phyloP scores from a whole-genome alignment of 2,113 vertebrate species.

The Ondatra zibethicus region DNA sequence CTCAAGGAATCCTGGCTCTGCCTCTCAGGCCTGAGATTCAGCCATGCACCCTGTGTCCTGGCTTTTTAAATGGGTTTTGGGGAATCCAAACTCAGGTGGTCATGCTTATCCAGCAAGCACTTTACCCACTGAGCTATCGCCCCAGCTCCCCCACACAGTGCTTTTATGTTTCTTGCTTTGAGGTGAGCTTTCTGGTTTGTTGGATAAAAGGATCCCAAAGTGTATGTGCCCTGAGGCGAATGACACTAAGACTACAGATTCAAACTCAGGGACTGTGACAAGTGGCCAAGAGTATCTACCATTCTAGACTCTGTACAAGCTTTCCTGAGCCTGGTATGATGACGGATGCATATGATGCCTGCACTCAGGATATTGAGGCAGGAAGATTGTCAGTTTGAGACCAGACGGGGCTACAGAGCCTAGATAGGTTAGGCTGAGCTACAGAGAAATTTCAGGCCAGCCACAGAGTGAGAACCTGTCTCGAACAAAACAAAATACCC shows the following conservation, averaged over 20 bases:
- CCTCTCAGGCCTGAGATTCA: not conserved
- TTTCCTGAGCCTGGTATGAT: not conserved
- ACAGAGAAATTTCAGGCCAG: not conserved
- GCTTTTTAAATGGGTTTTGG: not conserved
- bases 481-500: not conserved
- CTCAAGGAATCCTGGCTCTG: not conserved
- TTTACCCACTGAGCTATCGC: not conserved
- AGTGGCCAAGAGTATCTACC: constrained; percentile 59
- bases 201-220: not conserved
- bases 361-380: not conserved
- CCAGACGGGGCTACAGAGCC: not conserved
- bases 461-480: not conserved
- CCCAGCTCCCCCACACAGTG: not conserved
- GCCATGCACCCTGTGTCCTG: not conserved
- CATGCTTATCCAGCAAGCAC: not conserved
- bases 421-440: not conserved
- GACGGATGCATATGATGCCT: not conserved
- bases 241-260: not conserved
- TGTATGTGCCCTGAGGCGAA: not conserved
- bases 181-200: constrained; percentile 63
- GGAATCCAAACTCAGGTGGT: not conserved
- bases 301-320: constrained; percentile 60
- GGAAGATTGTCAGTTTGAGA: not conserved
- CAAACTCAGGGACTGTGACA: constrained; percentile 74
- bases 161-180: constrained; percentile 67